Percentiles rank a stretch among this genome's conserved stretches.
Conservation (phyloP, 2,113 vertebrate species). For the Epinephelus lanceolatus region DNA sequence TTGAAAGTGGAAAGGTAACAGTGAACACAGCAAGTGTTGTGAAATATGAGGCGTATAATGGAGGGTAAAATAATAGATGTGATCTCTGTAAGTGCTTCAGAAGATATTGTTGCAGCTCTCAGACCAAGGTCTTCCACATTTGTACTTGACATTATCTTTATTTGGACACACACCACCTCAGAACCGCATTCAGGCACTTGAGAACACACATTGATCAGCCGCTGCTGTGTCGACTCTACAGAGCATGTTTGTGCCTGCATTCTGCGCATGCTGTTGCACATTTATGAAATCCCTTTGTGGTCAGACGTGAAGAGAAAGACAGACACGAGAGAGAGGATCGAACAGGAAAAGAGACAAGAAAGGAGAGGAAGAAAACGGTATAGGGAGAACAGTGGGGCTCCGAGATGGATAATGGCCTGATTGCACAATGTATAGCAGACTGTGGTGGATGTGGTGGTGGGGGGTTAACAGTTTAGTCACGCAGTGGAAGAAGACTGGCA, state of each 20-base stretch:
- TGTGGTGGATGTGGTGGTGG: neutral
- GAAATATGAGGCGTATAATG: neutral
- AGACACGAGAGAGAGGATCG: neutral
- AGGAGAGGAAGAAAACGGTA: neutral
- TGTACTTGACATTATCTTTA: neutral
- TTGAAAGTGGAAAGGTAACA: neutral
- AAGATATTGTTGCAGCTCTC: neutral
- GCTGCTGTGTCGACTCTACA: neutral
- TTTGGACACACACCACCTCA: neutral
- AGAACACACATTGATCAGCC: neutral
- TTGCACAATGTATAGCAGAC: conserved; percentile 18
- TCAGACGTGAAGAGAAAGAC: neutral
- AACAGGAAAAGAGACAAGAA: neutral
- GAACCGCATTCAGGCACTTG: neutral
- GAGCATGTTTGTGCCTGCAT: neutral
- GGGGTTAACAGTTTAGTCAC: conserved; percentile 43
- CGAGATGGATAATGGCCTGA: conserved; percentile 34
- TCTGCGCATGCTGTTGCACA: neutral
- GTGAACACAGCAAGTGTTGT: neutral
- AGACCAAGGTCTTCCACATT: neutral
- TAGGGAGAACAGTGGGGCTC: conserved; percentile 9
- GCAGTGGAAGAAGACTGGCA: conserved; percentile 20
- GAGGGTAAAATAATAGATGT: conserved; percentile 20
- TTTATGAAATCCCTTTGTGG: neutral
- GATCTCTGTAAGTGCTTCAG: neutral